Base-by-base conservation (phyloP, 1,140 invertebrate genomes). In the Scaptomyza montana region DNA sequence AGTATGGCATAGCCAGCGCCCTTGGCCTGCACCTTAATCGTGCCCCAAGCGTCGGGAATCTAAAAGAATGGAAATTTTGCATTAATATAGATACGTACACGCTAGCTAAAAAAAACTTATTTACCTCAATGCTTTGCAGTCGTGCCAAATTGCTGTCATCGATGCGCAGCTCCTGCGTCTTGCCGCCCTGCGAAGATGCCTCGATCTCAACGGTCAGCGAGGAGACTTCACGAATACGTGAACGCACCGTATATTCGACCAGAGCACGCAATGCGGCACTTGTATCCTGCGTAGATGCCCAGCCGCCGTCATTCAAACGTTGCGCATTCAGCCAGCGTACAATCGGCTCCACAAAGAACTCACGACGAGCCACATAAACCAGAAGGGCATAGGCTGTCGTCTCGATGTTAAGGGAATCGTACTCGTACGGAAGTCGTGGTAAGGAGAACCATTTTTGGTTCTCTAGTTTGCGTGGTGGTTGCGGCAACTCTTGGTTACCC, bases 271-370 rank as follows among this genome's bases (percentile, higher is more conserved):
- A 93, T 0, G 98, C 97, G 80, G 97, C 95, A 68, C 97, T 95
- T 0, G 97, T 97, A 61, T 91, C 90, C 92, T 98, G 97, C 4
- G 98, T 98, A 0, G 97, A 98, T 0, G 97, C 97, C 97, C 98
- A 98, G 0, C 98, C 98, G 41, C 97, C 97, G 81, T 98, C 96
- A n/a, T 95, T 95, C 0, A 98, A 93, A 53, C 98, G 93, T 90
- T 99, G 98, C 0, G 96, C 94, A 91, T 98, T 98, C 5, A 99
- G 92, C 98, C 98, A 99, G 82, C 96, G 95, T 21, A 99, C 97
- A 85, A 98, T 98, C 9, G 95, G 94, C 67, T 97, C 96, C 28
- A 96, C 93, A 56, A 95, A 94, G 67, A 96, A 93, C 72, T 97
- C 96, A 87, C 97, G 96, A 12, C 96, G 93, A 9, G 95, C 95